A percentile compares a stretch with the other conserved stretches of the same genome.
These are phyloP conservation scores for Nycticebus coucang DNA, from an alignment of 2,113 vertebrate species.

Conservation along the genomic window DNA sequence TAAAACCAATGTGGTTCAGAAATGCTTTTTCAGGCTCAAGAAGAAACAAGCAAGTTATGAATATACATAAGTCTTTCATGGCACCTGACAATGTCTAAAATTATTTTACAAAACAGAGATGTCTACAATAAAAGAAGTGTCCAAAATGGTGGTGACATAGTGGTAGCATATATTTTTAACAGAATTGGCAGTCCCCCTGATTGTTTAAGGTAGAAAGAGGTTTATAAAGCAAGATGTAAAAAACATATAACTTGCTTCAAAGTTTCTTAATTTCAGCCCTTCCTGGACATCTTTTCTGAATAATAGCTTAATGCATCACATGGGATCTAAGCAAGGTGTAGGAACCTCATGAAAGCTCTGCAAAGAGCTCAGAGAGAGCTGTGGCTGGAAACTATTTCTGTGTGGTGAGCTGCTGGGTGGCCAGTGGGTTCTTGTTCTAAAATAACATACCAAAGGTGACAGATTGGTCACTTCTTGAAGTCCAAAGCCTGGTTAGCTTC, in stretches of 20 bases:
- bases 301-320: neutral
- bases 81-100: neutral
- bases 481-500: neutral
- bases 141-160: neutral
- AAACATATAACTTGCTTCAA: neutral
- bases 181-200: neutral
- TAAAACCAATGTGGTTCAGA: neutral
- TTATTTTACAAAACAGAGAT: neutral
- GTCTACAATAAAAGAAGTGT: neutral
- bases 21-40: neutral
- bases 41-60: neutral
- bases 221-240: neutral
- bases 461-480: neutral
- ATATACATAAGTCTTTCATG: neutral
- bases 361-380: neutral
- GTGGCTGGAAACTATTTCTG: constrained; percentile 1
- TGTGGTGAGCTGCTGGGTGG: neutral
- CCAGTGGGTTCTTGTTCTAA: neutral
- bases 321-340: neutral
- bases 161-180: neutral
- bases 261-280: neutral
- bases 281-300: neutral
- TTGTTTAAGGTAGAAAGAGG: neutral
- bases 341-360: neutral
- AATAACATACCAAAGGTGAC: neutral